Base-by-base conservation (phyloP, 2,888 invertebrate species). In the Empis livida region DNA sequence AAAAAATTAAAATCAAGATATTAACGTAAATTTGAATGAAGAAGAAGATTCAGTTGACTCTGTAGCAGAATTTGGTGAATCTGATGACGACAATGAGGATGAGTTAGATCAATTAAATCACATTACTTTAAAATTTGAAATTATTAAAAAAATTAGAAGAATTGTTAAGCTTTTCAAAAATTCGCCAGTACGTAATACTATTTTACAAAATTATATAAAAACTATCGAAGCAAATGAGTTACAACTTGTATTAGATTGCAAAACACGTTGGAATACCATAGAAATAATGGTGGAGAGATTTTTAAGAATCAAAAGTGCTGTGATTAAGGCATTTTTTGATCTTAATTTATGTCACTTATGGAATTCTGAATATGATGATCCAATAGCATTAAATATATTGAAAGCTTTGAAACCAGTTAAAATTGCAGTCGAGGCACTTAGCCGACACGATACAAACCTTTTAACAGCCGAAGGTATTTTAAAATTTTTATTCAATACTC, bases 141-240 rank as follows among this genome's bases (percentile, higher is more conserved):
- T n/a, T n/a, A n/a, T n/a, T n/a, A n/a, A n/a, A n/a, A n/a, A n/a
- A n/a, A n/a, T n/a, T n/a, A n/a, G n/a, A n/a, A n/a, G n/a, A n/a
- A n/a, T n/a, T n/a, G n/a, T n/a, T n/a, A n/a, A n/a, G n/a, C n/a
- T n/a, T n/a, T n/a, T n/a, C n/a, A n/a, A n/a, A n/a, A n/a, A n/a
- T n/a, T n/a, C n/a, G n/a, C n/a, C n/a, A n/a, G 38, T 42, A 17
- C 27, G 23, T 27, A 43, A 46, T 38, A 38, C 11, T 17, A 17
- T 46, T 38, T 42, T 46, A 37, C 46, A 46, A 43, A 42, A 23
- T 20, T 27, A 46, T 38, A 13, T 43, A 41, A 42, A 46, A 42
- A 27, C 10, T 13, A n/a, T 14, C 3, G 32, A 41, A 32, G 10
- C 17, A 16, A 32, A 32, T 13, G 42, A 43, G 32, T 45, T 41